Base-by-base conservation (phyloP, 2,797 vertebrate species). In the Tachyglossus aculeatus region DNA sequence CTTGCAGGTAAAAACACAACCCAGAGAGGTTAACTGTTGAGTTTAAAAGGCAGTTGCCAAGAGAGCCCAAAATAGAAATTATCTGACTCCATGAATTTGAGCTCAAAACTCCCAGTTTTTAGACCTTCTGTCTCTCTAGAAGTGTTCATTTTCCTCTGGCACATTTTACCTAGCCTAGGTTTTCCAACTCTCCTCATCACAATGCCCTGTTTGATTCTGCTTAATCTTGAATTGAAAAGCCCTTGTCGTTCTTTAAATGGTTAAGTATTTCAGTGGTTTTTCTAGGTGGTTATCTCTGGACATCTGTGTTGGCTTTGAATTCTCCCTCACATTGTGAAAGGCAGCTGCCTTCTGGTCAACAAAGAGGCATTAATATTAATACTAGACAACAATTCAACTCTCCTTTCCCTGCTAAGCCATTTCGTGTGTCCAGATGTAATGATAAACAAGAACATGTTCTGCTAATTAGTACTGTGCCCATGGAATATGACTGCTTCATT, bases 311-410 rank as follows among this genome's bases (percentile, higher is more conserved):
- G 34, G 12, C 32, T 33, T 32, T 51, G 53, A 33, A 57, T 67
- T 33, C 50, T 22, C 25, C 21, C 41, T 44, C 27, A 18, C 57
- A 13, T 15, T 27, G 34, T 21, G 15, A 22, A 47, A 59, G 34
- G 16, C 43, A 31, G 55, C 62, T 55, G 59, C 41, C 62, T 41
- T 57, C 24, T 0, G 36, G 53, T 36, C 56, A 56, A 77, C 69
- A 81, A 78, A 80, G 64, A 45, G 41, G 29, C 33, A 27, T 78
- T 78, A 83, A 80, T 40, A 67, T 60, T 47, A 37, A 37, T n/a
- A 19, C 16, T 31, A 65, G 71, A 61, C 21, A 53, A 34, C 54
- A 56, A 55, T 48, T 10, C 12, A 57, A 24, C 36, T 0, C 27
- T 33, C 16, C 37, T 47, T 14, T 9, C 33, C 38, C 36, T 6